Conservation (phyloP, 2,113 vertebrate genomes). For the Rhineura floridana region DNA sequence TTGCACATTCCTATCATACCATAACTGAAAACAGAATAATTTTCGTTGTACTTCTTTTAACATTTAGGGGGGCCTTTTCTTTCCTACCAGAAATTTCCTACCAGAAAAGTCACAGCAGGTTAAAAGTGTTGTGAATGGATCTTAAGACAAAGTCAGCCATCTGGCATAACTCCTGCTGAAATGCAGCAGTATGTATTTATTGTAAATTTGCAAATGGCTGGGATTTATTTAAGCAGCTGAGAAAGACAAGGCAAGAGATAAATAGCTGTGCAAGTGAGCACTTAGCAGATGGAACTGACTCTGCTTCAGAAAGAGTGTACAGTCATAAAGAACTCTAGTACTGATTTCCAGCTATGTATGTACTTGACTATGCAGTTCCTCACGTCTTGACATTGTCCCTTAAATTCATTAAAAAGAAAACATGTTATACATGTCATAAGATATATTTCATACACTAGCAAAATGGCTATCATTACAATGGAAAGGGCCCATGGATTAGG, state of each 20-base stretch:
- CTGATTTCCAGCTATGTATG: neutral
- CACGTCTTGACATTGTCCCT: constrained; percentile 43
- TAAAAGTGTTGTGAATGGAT: neutral
- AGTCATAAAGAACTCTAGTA: neutral
- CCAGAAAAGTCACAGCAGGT: neutral
- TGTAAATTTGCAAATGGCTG: neutral
- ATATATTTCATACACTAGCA: neutral
- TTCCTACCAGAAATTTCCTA: neutral
- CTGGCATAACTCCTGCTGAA: constrained; percentile 42
- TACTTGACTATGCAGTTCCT: constrained; percentile 10
- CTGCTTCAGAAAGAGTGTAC: neutral
- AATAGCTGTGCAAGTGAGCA: constrained; percentile 20
- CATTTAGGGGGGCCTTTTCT: neutral
- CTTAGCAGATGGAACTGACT: constrained; percentile 42
- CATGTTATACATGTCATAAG: constrained; percentile 44
- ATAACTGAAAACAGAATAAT: neutral
- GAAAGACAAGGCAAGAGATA: constrained; percentile 23
- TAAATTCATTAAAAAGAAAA: constrained; percentile 26
- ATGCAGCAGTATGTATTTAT: constrained; percentile 28
- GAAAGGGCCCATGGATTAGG: neutral
- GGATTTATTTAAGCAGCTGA: constrained; percentile 18
- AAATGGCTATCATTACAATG: neutral
- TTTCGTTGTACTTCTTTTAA: neutral
- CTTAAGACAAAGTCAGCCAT: constrained; percentile 37
- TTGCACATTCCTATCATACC: neutral